Conservation (phyloP, 2,888 invertebrate species). For the Coecobrya sp. region DNA sequence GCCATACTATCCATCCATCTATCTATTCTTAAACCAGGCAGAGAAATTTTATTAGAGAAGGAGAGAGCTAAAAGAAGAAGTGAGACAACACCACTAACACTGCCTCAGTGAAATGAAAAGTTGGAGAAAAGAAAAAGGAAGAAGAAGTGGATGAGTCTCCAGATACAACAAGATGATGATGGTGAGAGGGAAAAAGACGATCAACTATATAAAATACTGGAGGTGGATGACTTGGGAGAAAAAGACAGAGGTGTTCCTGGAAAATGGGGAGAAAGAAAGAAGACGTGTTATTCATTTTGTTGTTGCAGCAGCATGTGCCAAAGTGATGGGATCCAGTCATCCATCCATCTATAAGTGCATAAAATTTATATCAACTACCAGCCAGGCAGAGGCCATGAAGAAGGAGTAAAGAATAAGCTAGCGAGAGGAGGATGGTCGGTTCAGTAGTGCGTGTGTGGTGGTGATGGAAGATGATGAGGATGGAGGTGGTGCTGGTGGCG, state of each 20-base stretch:
- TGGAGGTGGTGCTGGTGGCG: slow-evolving; percentile 20
- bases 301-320: slow-evolving; percentile 66
- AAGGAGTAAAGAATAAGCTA: background rate
- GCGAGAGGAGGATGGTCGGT: background rate
- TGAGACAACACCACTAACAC: background rate
- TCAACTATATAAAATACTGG: slow-evolving; percentile 55
- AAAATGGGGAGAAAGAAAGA: background rate
- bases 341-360: slow-evolving; percentile 76
- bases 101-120: slow-evolving; percentile 32
- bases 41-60: slow-evolving; percentile 40
- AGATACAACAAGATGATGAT: slow-evolving; percentile 64
- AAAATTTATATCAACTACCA: slow-evolving; percentile 78
- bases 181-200: slow-evolving; percentile 73
- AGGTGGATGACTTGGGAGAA: slow-evolving; percentile 29
- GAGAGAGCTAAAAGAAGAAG: background rate
- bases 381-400: slow-evolving; percentile 29
- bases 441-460: background rate
- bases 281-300: slow-evolving; percentile 65
- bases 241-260: slow-evolving; percentile 61
- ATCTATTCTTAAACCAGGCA: slow-evolving; percentile 36
- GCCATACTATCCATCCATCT: slow-evolving; percentile 37
- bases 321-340: slow-evolving; percentile 67
- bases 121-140: slow-evolving; percentile 34
- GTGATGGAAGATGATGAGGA: slow-evolving; percentile 10
- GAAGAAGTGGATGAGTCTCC: slow-evolving; percentile 68